Evolutionary conservation across 2,888 invertebrate species (phyloP).

Genomic region (Brachyptera risi): DNA sequence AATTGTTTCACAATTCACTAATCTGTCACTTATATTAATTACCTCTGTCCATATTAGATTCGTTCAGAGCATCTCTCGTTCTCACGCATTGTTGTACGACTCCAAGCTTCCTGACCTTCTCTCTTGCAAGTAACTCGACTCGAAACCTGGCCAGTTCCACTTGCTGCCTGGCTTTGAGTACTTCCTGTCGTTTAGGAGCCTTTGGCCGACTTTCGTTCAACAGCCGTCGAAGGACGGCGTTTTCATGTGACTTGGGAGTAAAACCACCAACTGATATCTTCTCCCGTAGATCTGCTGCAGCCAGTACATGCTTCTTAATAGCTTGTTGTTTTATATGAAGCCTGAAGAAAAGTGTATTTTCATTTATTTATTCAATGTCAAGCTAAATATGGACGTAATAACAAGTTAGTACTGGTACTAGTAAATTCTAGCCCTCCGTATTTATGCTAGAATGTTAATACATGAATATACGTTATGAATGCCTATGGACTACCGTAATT

Average conservation of each 20-base stretch:
- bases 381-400: too few relatives aligned
- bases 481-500: too few relatives aligned
- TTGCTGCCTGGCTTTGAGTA: conserved; percentile 60
- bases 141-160: conserved; percentile 67
- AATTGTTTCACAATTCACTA: too few relatives aligned
- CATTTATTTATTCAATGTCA: too few relatives aligned
- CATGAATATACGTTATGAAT: too few relatives aligned
- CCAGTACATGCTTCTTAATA: conserved; percentile 63
- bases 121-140: conserved; percentile 63
- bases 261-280: conserved; percentile 48
- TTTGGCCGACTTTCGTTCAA: conserved; percentile 35
- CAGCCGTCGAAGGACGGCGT: conserved; percentile 37
- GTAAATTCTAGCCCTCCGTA: too few relatives aligned
- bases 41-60: conserved; percentile 55
- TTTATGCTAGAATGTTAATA: too few relatives aligned
- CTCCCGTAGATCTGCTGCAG: conserved; percentile 48
- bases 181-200: conserved; percentile 49
- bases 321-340: conserved; percentile 67
- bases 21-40: not conserved
- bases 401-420: too few relatives aligned
- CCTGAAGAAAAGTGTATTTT: too few relatives aligned
- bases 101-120: conserved; percentile 61
- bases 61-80: conserved; percentile 57
- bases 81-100: conserved; percentile 61
- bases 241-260: conserved; percentile 27